Conservation (phyloP, 2,113 vertebrate genomes). For the Leucosticte australis region DNA sequence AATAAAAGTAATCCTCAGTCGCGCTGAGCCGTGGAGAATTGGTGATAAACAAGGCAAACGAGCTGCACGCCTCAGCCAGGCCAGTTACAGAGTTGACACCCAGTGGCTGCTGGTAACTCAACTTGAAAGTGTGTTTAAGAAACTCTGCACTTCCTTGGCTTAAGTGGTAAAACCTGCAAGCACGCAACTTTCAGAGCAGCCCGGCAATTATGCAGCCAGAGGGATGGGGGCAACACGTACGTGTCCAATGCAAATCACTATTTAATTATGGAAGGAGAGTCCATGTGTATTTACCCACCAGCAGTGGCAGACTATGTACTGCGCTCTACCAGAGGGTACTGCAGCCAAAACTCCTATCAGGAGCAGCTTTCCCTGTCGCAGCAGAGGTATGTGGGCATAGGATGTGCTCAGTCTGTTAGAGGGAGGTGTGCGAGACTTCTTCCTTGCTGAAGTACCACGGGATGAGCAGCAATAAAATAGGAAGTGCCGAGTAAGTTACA, state of each 20-base stretch:
- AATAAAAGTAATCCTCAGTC: neutral
- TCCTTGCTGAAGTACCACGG: slow-evolving; percentile 8
- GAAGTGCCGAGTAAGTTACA: neutral
- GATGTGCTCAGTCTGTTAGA: neutral
- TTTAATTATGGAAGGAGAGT: neutral
- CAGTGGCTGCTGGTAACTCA: neutral
- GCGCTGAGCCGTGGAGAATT: accelerated
- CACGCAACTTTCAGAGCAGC: neutral
- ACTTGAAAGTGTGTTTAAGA: neutral
- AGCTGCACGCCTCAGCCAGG: neutral
- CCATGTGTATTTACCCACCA: neutral
- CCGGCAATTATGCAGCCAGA: neutral
- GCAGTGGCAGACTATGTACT: neutral
- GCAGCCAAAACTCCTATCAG: neutral
- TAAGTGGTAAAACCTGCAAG: neutral
- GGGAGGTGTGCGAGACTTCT: neutral
- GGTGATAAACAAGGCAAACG: neutral
- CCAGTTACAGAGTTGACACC: neutral
- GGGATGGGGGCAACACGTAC: neutral
- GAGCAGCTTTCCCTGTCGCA: neutral
- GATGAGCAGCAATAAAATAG: slow-evolving; percentile 18
- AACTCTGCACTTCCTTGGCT: neutral
- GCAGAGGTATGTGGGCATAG: neutral
- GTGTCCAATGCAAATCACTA: neutral
- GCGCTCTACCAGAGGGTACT: neutral